phyloP scores from a whole-genome alignment of 2,113 vertebrate species.

The Archocentrus centrarchus region DNA sequence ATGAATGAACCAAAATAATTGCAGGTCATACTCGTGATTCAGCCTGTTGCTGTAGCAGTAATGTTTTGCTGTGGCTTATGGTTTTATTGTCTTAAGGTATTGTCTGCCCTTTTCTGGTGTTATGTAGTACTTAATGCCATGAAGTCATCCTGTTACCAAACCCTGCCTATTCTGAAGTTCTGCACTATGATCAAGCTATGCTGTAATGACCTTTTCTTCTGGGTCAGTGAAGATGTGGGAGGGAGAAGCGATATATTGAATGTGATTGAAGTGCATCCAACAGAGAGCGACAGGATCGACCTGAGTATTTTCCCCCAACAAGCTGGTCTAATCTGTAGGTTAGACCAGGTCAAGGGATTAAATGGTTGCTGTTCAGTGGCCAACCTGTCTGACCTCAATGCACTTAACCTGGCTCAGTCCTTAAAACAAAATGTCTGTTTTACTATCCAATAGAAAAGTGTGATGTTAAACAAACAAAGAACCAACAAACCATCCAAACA shows the following conservation, averaged over 20 bases:
- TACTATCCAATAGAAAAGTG: constrained; percentile 17
- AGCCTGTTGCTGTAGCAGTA: not conserved
- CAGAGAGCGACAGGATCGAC: constrained; percentile 62
- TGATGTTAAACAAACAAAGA: not conserved
- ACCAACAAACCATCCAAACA: not conserved
- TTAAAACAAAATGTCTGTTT: constrained; percentile 51
- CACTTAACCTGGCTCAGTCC: constrained; percentile 45
- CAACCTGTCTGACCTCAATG: constrained; percentile 69
- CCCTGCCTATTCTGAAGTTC: constrained; percentile 22
- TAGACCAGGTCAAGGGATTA: constrained; percentile 71
- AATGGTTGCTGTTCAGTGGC: constrained; percentile 38
- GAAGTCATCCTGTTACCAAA: constrained; percentile 35
- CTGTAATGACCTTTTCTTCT: constrained; percentile 57
- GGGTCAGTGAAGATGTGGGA: constrained; percentile 37
- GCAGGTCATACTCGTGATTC: not conserved
- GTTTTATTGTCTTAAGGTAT: constrained; percentile 10
- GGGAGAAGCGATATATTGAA: constrained; percentile 56
- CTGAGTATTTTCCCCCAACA: constrained; percentile 57
- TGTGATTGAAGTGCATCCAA: constrained; percentile 67
- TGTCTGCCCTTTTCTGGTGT: not conserved
- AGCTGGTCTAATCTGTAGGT: constrained; percentile 65
- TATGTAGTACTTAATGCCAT: constrained; percentile 6
- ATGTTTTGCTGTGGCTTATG: constrained; percentile 4
- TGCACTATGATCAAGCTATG: constrained; percentile 33
- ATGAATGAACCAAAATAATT: not conserved